Evolutionary conservation across 2,797 vertebrate genomes (phyloP).

Genomic region (Heterohyrax brucei): DNA sequence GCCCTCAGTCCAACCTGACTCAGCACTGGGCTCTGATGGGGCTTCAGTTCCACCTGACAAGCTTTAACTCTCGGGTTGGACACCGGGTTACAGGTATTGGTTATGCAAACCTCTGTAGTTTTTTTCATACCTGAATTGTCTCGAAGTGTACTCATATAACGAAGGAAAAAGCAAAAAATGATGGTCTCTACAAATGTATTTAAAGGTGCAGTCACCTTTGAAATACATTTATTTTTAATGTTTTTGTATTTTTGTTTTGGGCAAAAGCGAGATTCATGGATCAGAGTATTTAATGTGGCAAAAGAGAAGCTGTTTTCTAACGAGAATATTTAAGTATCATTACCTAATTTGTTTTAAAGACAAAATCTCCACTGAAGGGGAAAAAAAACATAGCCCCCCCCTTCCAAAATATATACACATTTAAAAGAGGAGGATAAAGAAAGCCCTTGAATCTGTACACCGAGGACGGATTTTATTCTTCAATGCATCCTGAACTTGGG

Average conservation of each 20-base stretch:
- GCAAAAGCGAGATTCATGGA: slow-evolving; percentile 66
- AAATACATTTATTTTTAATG: slow-evolving; percentile 7
- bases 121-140: slow-evolving; percentile 2
- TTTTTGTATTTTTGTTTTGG: slow-evolving; percentile 60
- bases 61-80: not conserved
- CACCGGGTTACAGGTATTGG: not conserved
- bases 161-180: slow-evolving; percentile 39
- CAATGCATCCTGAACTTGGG: not conserved
- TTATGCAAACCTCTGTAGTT: not conserved
- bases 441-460: not conserved
- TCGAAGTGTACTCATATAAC: not conserved
- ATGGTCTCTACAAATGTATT: slow-evolving; percentile 9
- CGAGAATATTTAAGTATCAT: slow-evolving; percentile 52
- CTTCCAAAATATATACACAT: not conserved
- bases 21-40: not conserved
- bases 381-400: not conserved
- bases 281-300: slow-evolving; percentile 57
- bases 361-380: not conserved
- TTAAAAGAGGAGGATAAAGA: not conserved
- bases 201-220: slow-evolving; percentile 41
- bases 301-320: slow-evolving; percentile 58
- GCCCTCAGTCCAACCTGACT: not conserved
- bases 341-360: slow-evolving; percentile 43
- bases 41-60: not conserved
- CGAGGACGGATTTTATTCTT: not conserved